Percentiles rank a stretch among this genome's conserved stretches.
Conservation (phyloP, 64 coral and sea anemone genomes). For the Actinia tenebrosa region DNA sequence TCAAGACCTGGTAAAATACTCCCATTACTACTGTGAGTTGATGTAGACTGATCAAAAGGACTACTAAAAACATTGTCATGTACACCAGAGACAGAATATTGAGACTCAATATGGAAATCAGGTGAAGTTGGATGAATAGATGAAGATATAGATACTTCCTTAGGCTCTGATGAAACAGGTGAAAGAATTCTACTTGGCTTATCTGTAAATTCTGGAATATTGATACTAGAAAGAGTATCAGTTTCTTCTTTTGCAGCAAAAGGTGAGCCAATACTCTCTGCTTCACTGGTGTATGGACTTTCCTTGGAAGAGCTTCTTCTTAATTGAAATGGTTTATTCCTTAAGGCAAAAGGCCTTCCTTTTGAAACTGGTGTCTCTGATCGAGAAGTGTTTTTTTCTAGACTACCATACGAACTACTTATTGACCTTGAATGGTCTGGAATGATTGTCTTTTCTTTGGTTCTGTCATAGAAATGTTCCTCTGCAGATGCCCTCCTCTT, state of each 20-base stretch:
- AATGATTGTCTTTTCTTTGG: conserved; percentile 35
- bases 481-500: conserved; percentile 47
- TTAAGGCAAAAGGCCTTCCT: conserved; percentile 38
- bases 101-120: conserved; percentile 11
- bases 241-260: not conserved
- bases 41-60: not conserved
- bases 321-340: conserved; percentile 35
- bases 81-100: conserved; percentile 1
- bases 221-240: not conserved
- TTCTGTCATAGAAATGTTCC: conserved; percentile 35
- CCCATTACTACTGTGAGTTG: conserved; percentile 1
- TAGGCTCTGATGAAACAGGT: conserved; percentile 4
- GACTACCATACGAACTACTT: not conserved
- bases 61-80: conserved; percentile 3
- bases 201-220: conserved; percentile 19
- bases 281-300: conserved; percentile 28
- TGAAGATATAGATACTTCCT: not conserved
- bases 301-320: conserved; percentile 28
- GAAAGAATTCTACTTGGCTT: not conserved
- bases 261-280: conserved; percentile 13
- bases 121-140: not conserved
- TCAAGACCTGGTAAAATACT: not conserved
- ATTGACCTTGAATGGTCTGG: conserved; percentile 11
- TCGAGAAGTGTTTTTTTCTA: conserved; percentile 12
- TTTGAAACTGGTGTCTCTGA: conserved; percentile 22